Evolutionary conservation across 2,888 invertebrate species (phyloP), one percentile per base, ranked within the genome.

Genomic region (Psylliodes chrysocephalus): DNA sequence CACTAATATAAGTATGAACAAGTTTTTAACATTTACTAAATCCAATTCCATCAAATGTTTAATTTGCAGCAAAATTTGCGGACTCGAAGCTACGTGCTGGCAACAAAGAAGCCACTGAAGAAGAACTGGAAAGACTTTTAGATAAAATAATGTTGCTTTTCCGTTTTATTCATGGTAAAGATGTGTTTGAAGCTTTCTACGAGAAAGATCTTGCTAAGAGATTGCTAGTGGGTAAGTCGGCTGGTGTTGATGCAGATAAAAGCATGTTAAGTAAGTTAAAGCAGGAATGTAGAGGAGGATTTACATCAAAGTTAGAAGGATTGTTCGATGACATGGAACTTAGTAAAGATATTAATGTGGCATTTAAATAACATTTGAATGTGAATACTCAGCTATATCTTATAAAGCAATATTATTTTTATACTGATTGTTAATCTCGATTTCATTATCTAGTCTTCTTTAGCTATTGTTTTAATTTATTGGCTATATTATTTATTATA

Each of bases 241-340:
- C 99, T 0, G 98, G 98, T 0, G 98, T 99, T 0, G 99, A 99
- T 85, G 98, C 98, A 0, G 99, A 99, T 84, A 99, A 99, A 81
- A 96, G 96, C 15, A 99, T 99, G 98, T 85, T 99, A n/a, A 96
- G 96, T 49, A 99, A 99, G 83, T 85, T 99, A 71, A 99, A 99
- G 80, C 98, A 98, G 83, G 99, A 99, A 85, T 99, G 99, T 81
- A 99, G 99, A 1, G 96, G 97, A 19, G 98, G 96, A 1, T 99
- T 99, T 82, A 99, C 99, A 0, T 96, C 96, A 65, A 99, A 99
- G 82, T 85, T 99, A 10, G 99, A 99, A 82, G 98, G 98, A 75
- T 99, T 99, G 99, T 99, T 99, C 82, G 98, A 98, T 82, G 99
- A 99, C 76, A 99, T 99, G 98, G 99, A 99, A 82, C 85, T 98